A percentile compares a stretch with the other conserved stretches of the same genome.
Conservation (phyloP, 2,888 invertebrate genomes). For the Synergus japonicus region DNA sequence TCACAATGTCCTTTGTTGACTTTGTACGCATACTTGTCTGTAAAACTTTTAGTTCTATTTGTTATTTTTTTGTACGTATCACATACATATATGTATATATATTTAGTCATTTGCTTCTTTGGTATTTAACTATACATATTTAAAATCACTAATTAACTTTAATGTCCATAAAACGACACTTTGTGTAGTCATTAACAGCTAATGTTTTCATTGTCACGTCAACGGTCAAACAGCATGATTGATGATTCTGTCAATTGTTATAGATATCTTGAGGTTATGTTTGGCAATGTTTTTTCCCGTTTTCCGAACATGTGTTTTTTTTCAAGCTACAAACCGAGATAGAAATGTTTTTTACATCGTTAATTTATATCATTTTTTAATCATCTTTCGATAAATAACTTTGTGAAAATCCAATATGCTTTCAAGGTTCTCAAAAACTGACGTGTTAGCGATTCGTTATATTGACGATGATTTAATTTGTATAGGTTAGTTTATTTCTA, state of each 20-base stretch:
- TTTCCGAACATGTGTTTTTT: too few species aligned
- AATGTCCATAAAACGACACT: not conserved
- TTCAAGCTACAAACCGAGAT: too few species aligned
- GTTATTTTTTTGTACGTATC: too few species aligned
- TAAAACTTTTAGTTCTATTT: too few species aligned
- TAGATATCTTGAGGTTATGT: not conserved
- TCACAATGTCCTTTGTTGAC: too few species aligned
- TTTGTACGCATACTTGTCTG: too few species aligned
- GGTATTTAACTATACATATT: too few species aligned
- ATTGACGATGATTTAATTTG: conserved; percentile 62
- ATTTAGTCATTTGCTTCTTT: too few species aligned
- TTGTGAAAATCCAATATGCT: conserved; percentile 49
- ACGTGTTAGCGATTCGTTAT: conserved; percentile 68
- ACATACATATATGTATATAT: too few species aligned
- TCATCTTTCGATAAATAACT: not conserved
- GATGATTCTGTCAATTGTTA: too few species aligned
- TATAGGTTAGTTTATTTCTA: conserved; percentile 63
- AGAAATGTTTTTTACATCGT: not conserved
- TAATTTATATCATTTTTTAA: not conserved
- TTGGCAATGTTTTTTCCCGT: not conserved
- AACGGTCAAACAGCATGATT: not conserved
- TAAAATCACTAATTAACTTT: not conserved
- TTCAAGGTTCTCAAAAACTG: conserved; percentile 62
- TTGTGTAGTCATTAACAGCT: not conserved
- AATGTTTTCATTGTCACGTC: not conserved